Base-by-base conservation (phyloP, 2,888 invertebrate species). In the Carabus problematicus region DNA sequence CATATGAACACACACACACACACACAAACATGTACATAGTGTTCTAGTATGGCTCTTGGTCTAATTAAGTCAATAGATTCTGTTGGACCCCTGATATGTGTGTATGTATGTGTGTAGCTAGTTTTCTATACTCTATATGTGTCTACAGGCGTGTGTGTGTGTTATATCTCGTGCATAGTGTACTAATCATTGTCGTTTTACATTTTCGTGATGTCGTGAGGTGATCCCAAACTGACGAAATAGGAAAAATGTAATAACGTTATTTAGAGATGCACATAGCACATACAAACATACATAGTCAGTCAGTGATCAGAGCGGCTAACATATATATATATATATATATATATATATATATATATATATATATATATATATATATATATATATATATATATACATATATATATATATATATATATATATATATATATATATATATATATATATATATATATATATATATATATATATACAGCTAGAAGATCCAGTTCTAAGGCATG, bases 231-330 rank as follows among this genome's bases (percentile, higher is more conserved):
- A 42, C 49, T 59, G 67, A 67, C 67, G 67, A 67, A 67, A 67
- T 67, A 59, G 67, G 60, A 67, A 67, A 67, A 67, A 67, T 67
- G 59, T 67, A 67, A 67, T 67, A 67, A 67, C 60, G 67, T 67
- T 52, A 67, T 67, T 67, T 67, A 67, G 67, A 67, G 2, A 2
- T 6, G 6, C 29, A 29, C 29, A 29, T 6, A 29, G 6, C 29
- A 29, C 29, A 29, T 6, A 29, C 29, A 29, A 2, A 29, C 2
- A 29, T 29, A 29, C 29, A 29, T 29, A 29, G 29, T n/a, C 3
- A 29, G 29, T 29, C 29, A n/a, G n/a, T n/a, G n/a, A n/a, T n/a
- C n/a, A n/a, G n/a, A n/a, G n/a, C n/a, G n/a, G n/a, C n/a, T n/a
- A n/a, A n/a, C n/a, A n/a, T n/a, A n/a, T n/a, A n/a, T n/a, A n/a